Evolutionary conservation across 2,113 vertebrate genomes (phyloP).

Genomic region (Nothocercus nigrocapillus): DNA sequence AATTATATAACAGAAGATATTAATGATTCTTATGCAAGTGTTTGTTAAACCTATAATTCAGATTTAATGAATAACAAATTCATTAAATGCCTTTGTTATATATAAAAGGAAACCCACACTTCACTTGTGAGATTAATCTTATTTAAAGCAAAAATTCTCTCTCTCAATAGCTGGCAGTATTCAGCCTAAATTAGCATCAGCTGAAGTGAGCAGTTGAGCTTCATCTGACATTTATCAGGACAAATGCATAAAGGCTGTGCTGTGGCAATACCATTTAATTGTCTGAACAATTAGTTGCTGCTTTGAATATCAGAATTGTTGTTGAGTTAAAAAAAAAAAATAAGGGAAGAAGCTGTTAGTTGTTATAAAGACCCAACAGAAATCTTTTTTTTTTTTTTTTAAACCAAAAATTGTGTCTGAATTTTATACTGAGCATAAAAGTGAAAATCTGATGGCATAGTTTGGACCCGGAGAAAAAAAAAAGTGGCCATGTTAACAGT

Average conservation of each 20-base stretch:
- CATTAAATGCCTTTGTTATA: conserved; percentile 49
- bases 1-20: conserved; percentile 62
- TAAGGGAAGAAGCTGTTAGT: conserved; percentile 22
- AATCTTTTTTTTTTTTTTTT: conserved; percentile 20
- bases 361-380: neutral
- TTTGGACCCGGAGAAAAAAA: neutral
- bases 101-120: conserved; percentile 53
- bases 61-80: conserved; percentile 70
- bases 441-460: conserved; percentile 9
- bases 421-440: conserved; percentile 25
- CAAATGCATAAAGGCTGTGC: conserved; percentile 63
- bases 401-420: conserved; percentile 17
- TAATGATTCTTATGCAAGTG: conserved; percentile 72
- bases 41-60: conserved; percentile 76
- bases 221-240: conserved; percentile 71
- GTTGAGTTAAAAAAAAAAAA: conserved; percentile 18
- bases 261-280: conserved; percentile 52
- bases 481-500: conserved; percentile 61
- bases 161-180: conserved; percentile 59
- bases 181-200: conserved; percentile 74
- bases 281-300: conserved; percentile 58
- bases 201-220: conserved; percentile 70
- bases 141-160: conserved; percentile 70
- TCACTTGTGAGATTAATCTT: conserved; percentile 69
- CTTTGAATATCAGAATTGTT: conserved; percentile 61